phyloP scores from a whole-genome alignment of 2,797 vertebrate genomes.

The Hozukius guyotensis region DNA sequence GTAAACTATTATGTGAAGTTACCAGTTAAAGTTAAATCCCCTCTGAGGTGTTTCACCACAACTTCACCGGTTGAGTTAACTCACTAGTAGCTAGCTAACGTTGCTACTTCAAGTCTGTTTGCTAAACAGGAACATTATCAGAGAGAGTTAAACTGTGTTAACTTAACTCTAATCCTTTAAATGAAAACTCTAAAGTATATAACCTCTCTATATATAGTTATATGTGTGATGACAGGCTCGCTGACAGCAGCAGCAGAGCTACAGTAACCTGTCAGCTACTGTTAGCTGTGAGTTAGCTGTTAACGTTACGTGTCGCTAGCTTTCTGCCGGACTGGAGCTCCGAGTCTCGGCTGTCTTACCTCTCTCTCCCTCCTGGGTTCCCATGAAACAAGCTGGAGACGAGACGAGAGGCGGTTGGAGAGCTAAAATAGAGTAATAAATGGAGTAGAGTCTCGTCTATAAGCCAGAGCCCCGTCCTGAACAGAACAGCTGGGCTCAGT shows the following conservation, averaged over 20 bases:
- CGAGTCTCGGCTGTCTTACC: constrained; percentile 50
- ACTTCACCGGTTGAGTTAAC: constrained; percentile 29
- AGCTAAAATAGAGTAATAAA: neutral
- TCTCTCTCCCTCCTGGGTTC: constrained; percentile 78
- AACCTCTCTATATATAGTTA: no score
- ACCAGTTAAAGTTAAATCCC: neutral
- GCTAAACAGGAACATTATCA: neutral
- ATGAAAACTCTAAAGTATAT: neutral
- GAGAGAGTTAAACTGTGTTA: no score
- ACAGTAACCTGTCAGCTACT: neutral
- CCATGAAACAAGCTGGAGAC: constrained; percentile 71
- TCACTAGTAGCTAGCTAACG: constrained; percentile 36
- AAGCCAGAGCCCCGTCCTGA: neutral
- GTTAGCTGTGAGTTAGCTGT: constrained; percentile 22
- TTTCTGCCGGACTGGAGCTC: neutral
- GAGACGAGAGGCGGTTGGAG: neutral
- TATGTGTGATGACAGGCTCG: neutral
- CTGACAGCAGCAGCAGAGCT: neutral
- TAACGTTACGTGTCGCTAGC: constrained; percentile 56
- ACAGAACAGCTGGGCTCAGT: neutral
- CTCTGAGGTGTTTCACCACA: neutral
- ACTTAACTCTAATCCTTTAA: fast-evolving
- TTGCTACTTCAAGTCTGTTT: constrained; percentile 26
- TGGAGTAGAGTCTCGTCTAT: neutral
- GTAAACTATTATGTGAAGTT: fast-evolving